Conservation (phyloP, 2,888 invertebrate species). For the Cheiracanthium punctorium region DNA sequence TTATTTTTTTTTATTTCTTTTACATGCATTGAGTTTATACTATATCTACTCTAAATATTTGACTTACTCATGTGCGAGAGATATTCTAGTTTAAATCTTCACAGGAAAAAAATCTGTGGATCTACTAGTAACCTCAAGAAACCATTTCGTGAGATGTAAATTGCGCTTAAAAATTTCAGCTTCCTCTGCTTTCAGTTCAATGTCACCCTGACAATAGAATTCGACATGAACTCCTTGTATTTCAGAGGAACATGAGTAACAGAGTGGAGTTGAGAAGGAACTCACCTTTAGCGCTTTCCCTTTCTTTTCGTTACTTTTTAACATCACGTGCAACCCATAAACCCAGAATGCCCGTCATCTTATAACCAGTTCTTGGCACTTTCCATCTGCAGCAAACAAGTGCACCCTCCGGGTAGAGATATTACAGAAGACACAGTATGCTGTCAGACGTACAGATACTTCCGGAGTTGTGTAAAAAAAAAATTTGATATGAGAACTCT, state of each 20-base stretch:
- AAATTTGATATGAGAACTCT: too few relatives aligned
- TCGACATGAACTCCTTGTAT: background rate
- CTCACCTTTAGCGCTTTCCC: background rate
- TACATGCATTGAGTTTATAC: too few relatives aligned
- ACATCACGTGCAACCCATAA: constrained; percentile 65
- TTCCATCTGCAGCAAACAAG: background rate
- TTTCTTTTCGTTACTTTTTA: background rate
- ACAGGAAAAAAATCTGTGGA: too few relatives aligned
- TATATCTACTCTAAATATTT: too few relatives aligned
- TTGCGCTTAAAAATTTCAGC: too few relatives aligned
- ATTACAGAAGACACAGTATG: background rate
- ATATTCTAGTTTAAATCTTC: too few relatives aligned
- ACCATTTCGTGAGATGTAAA: too few relatives aligned
- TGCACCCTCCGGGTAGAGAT: constrained; percentile 4
- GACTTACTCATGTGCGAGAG: too few relatives aligned
- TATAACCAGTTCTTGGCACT: constrained; percentile 25
- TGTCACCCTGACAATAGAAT: background rate
- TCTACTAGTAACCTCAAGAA: too few relatives aligned
- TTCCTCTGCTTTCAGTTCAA: too few relatives aligned
- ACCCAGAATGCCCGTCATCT: constrained; percentile 56
- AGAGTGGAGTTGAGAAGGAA: background rate
- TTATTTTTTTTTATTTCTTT: too few relatives aligned
- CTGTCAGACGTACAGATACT: background rate
- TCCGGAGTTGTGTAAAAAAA: background rate
- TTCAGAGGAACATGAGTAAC: too few relatives aligned